These are phyloP conservation scores for Doris montereyensis DNA, from an alignment of 2,888 invertebrate species.

Conservation along the genomic window DNA sequence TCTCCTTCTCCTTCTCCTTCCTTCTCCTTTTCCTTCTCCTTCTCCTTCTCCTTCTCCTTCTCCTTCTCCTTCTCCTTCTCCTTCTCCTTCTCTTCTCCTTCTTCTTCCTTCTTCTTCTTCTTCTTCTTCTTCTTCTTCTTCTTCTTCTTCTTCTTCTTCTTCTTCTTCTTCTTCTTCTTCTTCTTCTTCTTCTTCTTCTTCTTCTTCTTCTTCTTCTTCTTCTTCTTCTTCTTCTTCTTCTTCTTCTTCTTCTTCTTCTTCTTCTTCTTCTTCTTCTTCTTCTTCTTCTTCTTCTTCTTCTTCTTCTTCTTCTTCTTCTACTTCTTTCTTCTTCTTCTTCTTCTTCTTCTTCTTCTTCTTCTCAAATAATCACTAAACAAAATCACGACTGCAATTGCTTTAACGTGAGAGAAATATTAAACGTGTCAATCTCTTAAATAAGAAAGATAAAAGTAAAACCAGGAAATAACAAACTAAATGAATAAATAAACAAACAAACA, in stretches of 20 bases:
- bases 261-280: slow-evolving; percentile 3
- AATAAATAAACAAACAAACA: too few relatives aligned
- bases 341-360: slow-evolving; percentile 15
- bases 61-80: neutral
- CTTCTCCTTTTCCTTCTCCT: neutral
- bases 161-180: neutral
- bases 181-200: neutral
- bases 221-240: slow-evolving; percentile 1
- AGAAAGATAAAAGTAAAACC: too few relatives aligned
- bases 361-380: too few relatives aligned
- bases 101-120: slow-evolving; percentile 8
- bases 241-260: slow-evolving; percentile 14
- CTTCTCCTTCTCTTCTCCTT: neutral
- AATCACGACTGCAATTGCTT: too few relatives aligned
- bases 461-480: too few relatives aligned
- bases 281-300: slow-evolving; percentile 1
- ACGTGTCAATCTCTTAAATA: too few relatives aligned
- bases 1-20: slow-evolving; percentile 3
- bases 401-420: too few relatives aligned
- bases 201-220: neutral
- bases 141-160: neutral
- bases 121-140: neutral
- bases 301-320: slow-evolving; percentile 10
- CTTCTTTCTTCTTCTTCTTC: slow-evolving; percentile 29
- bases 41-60: neutral